phyloP scores from a whole-genome alignment of 2,888 invertebrate genomes.

The Vesta saturnalis region DNA sequence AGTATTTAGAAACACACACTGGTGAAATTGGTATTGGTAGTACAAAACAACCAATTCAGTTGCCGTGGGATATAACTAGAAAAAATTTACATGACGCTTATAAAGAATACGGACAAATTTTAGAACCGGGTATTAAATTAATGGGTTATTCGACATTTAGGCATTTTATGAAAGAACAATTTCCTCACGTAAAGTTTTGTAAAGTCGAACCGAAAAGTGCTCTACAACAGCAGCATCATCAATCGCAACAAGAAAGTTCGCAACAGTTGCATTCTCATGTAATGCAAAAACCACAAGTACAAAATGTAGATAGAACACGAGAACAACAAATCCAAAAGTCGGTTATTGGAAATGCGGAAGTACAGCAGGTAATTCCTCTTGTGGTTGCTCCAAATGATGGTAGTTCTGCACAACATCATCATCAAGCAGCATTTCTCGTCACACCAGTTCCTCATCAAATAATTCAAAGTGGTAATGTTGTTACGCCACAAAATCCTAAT shows the following conservation, averaged over 20 bases:
- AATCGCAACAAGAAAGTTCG: constrained; percentile 60
- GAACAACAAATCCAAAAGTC: constrained; percentile 65
- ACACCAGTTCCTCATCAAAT: constrained; percentile 74
- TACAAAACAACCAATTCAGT: constrained; percentile 64
- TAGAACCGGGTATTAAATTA: constrained; percentile 75
- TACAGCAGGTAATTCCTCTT: constrained; percentile 72
- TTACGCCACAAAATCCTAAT: constrained; percentile 55
- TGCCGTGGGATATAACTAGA: constrained; percentile 69
- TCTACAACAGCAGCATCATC: constrained; percentile 62
- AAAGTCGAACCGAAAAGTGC: constrained; percentile 70
- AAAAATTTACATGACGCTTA: constrained; percentile 81
- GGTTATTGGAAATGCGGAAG: constrained; percentile 65
- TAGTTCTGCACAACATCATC: constrained; percentile 58
- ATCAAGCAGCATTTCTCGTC: constrained; percentile 72
- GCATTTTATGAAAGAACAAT: constrained; percentile 84
- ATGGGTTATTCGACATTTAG: constrained; percentile 85
- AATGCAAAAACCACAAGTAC: constrained; percentile 49
- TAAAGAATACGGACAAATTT: constrained; percentile 76
- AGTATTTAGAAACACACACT: constrained; percentile 75
- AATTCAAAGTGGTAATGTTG: constrained; percentile 63
- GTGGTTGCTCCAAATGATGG: constrained; percentile 66
- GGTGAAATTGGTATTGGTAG: constrained; percentile 65
- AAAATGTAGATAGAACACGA: constrained; percentile 65
- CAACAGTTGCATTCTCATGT: constrained; percentile 58
- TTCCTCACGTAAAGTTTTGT: constrained; percentile 78